These are phyloP conservation scores for Epistrophe eligans DNA, from an alignment of 2,888 invertebrate genomes.

Conservation along the genomic window DNA sequence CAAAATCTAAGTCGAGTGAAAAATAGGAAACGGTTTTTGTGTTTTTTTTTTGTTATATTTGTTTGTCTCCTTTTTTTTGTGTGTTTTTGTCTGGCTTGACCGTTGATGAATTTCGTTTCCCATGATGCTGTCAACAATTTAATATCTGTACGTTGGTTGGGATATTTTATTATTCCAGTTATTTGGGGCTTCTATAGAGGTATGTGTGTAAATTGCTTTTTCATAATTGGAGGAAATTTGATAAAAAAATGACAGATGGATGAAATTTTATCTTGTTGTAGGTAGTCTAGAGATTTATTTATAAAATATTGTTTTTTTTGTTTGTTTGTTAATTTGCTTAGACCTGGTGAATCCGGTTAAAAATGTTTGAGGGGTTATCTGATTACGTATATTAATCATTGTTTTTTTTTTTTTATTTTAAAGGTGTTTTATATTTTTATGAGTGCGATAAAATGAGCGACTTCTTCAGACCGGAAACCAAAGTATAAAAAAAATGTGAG, in stretches of 20 bases:
- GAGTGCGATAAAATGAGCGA: too few species aligned
- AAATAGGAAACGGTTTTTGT: not conserved
- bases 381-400: too few species aligned
- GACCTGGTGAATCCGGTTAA: too few species aligned
- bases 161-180: slow-evolving; percentile 42
- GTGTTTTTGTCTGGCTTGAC: not conserved
- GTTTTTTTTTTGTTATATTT: not conserved
- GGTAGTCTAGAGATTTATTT: not conserved
- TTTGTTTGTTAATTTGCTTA: not conserved
- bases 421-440: too few species aligned
- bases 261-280: not conserved
- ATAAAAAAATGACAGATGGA: slow-evolving; percentile 4
- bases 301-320: too few species aligned
- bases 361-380: too few species aligned
- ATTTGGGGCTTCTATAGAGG: not conserved
- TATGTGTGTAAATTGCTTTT: slow-evolving; percentile 2
- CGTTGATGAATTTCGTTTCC: slow-evolving; percentile 64
- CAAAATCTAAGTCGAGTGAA: slow-evolving; percentile 2
- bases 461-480: too few species aligned
- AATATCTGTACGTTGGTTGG: slow-evolving; percentile 23
- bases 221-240: not conserved
- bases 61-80: not conserved
- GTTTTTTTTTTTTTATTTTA: too few species aligned
- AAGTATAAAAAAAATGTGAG: too few species aligned
- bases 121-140: slow-evolving; percentile 68